Evolutionary conservation across 2,888 invertebrate genomes (phyloP), one percentile per base, ranked within the genome.

Genomic region (Chorisops tibialis): DNA sequence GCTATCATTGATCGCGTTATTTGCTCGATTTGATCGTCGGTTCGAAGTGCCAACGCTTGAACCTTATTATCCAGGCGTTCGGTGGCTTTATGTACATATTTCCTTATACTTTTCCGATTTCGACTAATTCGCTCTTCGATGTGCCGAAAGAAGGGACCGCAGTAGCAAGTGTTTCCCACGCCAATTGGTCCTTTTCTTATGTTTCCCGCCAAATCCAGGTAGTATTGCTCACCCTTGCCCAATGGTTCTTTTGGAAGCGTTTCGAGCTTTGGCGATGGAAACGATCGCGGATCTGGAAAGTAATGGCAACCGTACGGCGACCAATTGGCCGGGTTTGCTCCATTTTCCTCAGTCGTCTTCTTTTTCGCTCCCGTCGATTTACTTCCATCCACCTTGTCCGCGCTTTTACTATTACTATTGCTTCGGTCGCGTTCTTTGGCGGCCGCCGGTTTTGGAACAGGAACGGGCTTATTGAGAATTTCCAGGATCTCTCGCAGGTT

Each of bases 161-260:
- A 96, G 73, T 93, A 93, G 76, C 94, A 95, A 0, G 91, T 91
- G 75, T 93, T 92, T 0, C 94, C 93, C 2, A 93, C 89, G 0
- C 96, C 95, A n/a, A 95, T 88, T 0, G 96, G 96, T 1, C 96
- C 96, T 79, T 96, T 96, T 70, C 93, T 87, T 65, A 96, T 92
- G 73, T 96, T 95, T 2, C 96, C 96, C 12, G 94, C 95, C 68
- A 97, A 82, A 76, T 96, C 96, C 68, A 96, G 81, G 77, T 89
- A 97, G 77, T 96, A 96, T 76, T 96, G 95, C 78, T 95, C 93
- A 64, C 96, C 96, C 71, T 88, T 87, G 70, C 84, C 84, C 18
- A 94, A 79, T 0, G 93, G 93, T 75, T 93, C 93, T 74, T 88
- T 84, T 67, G 94, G 94, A 66, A 94, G 79, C 56, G 92, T 90